Percentiles rank a stretch among this genome's conserved stretches.
phyloP scores from a whole-genome alignment of 2,797 vertebrate species.

The Xenops minutus region DNA sequence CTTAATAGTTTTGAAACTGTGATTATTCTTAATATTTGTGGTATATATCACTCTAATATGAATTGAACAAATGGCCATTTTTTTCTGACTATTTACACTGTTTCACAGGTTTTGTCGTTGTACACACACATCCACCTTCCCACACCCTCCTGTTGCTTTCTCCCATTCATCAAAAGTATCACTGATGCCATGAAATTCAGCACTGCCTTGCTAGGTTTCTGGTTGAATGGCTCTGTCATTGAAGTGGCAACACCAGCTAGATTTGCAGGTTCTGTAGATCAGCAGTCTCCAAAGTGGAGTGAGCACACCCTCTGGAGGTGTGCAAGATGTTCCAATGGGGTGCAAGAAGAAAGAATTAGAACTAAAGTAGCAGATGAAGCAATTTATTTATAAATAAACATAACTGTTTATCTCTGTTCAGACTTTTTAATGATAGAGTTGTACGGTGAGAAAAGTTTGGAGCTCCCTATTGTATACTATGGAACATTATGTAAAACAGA shows the following conservation, averaged over 20 bases:
- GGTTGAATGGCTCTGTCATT: neutral
- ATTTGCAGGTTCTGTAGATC: neutral
- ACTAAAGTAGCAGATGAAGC: neutral
- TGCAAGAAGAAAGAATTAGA: neutral
- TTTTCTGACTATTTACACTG: neutral
- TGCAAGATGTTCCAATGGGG: neutral
- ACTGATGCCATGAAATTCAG: neutral
- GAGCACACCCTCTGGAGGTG: fast-evolving
- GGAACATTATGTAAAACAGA: neutral
- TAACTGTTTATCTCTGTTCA: neutral
- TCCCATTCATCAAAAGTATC: neutral
- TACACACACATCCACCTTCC: no score
- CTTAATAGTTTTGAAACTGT: neutral
- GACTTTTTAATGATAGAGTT: neutral
- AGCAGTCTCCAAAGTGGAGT: neutral
- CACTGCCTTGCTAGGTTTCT: neutral
- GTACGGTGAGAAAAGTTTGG: neutral
- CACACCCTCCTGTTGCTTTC: neutral
- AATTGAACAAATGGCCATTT: neutral
- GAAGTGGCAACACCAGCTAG: neutral
- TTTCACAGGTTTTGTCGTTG: neutral
- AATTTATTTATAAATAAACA: neutral
- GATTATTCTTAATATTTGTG: neutral
- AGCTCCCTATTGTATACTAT: neutral
- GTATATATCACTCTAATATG: neutral